Base-by-base conservation (phyloP, 2,797 vertebrate species). In the Spondyliosoma cantharus region DNA sequence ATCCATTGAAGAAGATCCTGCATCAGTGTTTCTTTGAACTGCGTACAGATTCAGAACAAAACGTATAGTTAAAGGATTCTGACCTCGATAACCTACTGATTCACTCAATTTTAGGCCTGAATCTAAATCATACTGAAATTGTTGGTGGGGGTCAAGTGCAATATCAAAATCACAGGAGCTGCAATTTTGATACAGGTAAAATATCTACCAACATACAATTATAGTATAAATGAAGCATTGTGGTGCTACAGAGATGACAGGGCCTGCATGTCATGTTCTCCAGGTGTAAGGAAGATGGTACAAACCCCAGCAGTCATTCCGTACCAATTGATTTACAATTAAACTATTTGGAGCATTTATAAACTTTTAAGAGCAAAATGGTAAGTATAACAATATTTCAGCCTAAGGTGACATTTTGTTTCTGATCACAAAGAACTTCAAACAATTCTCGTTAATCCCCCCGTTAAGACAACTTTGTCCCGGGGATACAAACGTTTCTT, bases 1-100 rank as follows among this genome's bases (percentile, higher is more conserved):
- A 37, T 32, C 16, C 46, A 20, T 63, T 66, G 50, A 70, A 68
- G 56, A 83, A 69, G 25, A 29, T 58, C 48, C 56, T 52, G 32
- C 54, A 46, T 68, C 52, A 45, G 42, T 17, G 15, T 68, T 62
- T 22, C 62, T 64, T 25, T 52, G 3, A 63, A 24, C 50, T 57
- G 62, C 49, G 32, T 59, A 37, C 9, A 11, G 37, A 37, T 7
- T 37, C 37, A 37, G 37, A 3, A 37, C 37, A 37, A 11, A 37
- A 37, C 37, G 0, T 37, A 9, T 37, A 37, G 32, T 61, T 3
- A 43, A 43, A 61, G 7, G 5, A 29, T 13, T 46, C 43, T 8
- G 43, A 7, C 15, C 24, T 27, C 16, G 4, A 11, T 19, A 22
- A 11, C 43, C 24, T 8, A 14, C 17, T 13, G 16, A 12, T 53